Percentiles rank a stretch among this genome's conserved stretches.
phyloP scores from a whole-genome alignment of 2,888 invertebrate genomes.

The Ochropacha duplaris region DNA sequence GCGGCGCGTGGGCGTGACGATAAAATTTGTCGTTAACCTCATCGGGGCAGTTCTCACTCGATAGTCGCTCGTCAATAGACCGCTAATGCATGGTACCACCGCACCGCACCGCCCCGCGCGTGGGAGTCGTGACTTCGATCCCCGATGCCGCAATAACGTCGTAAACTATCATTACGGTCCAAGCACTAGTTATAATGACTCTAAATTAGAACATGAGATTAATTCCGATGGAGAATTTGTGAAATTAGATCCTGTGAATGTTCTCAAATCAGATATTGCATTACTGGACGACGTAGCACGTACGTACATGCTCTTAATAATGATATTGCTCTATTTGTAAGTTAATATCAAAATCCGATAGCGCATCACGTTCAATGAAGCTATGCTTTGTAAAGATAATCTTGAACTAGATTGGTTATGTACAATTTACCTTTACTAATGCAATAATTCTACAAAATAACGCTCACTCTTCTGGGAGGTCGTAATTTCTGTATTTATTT shows the following conservation, averaged over 20 bases:
- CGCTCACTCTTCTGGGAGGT: conserved; percentile 33
- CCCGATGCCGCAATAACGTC: conserved; percentile 9
- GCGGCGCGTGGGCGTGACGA: conserved; percentile 16
- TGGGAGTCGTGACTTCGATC: conserved; percentile 21
- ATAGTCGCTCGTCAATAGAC: background rate
- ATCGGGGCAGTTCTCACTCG: conserved; percentile 9
- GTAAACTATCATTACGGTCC: conserved; percentile 26
- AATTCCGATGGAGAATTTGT: conserved; percentile 12
- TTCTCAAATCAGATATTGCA: background rate
- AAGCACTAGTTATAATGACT: conserved; percentile 30
- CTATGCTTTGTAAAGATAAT: too few relatives aligned
- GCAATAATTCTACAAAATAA: background rate
- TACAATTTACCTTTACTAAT: background rate
- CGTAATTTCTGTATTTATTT: conserved; percentile 27
- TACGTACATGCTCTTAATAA: background rate
- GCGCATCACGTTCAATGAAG: background rate
- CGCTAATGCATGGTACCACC: background rate
- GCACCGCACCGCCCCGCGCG: conserved; percentile 5
- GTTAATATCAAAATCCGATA: background rate
- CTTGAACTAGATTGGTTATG: background rate
- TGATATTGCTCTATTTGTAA: background rate
- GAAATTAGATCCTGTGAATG: conserved; percentile 4
- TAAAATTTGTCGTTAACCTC: conserved; percentile 21
- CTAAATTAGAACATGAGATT: conserved; percentile 33
- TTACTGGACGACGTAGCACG: background rate